phyloP scores from a whole-genome alignment of 1,140 invertebrate species.

The Ooceraea biroi region DNA sequence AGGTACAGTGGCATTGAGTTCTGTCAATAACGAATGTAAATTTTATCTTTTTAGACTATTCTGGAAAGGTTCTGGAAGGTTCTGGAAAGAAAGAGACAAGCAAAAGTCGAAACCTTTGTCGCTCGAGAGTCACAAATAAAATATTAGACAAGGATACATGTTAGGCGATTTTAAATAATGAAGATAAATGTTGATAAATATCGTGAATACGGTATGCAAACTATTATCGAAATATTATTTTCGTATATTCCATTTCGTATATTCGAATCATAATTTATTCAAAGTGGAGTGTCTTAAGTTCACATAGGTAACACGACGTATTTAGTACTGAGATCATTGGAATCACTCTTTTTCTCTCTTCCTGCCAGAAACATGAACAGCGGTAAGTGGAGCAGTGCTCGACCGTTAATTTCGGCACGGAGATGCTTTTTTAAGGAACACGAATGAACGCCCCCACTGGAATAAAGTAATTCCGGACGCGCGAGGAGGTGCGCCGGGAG shows the following conservation, averaged over 20 bases:
- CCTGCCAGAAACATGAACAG: slow-evolving; percentile 17
- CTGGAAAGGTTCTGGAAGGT: no score
- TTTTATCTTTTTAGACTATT: no score
- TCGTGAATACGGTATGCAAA: not conserved
- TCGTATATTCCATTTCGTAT: no score
- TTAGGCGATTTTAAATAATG: not conserved
- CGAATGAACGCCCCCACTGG: slow-evolving; percentile 44
- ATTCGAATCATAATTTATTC: no score
- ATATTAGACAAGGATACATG: not conserved
- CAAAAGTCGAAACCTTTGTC: not conserved
- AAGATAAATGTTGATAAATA: not conserved
- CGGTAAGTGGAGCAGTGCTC: slow-evolving; percentile 1
- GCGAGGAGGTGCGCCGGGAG: slow-evolving; percentile 19
- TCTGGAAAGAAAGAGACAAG: no score
- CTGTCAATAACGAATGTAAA: slow-evolving; percentile 23
- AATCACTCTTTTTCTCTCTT: slow-evolving; percentile 2
- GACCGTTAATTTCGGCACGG: slow-evolving; percentile 50
- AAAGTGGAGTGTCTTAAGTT: no score
- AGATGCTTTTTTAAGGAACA: slow-evolving; percentile 57
- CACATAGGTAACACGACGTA: no score
- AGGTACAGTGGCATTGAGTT: slow-evolving; percentile 8
- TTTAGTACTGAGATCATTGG: no score
- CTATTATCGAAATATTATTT: not conserved
- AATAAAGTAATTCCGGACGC: slow-evolving; percentile 56
- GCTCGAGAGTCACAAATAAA: not conserved